Evolutionary conservation across 1,140 invertebrate genomes (phyloP).

Genomic region (Ceratosolen fusciceps): DNA sequence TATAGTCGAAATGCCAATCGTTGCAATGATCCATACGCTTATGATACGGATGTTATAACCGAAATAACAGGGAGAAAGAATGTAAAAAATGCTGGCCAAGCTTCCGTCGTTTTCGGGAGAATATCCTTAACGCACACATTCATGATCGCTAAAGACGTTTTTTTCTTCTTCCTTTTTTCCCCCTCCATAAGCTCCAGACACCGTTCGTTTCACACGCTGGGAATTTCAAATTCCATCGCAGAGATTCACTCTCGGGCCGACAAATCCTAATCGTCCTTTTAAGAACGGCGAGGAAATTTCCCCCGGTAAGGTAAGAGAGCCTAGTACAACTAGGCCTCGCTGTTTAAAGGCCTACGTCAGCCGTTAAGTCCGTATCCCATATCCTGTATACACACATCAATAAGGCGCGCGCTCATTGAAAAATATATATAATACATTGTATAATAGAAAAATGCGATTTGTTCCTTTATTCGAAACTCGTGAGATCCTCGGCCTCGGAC

Average conservation of each 20-base stretch:
- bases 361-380: neutral
- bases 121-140: neutral
- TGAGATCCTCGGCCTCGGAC: too few species aligned
- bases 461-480: too few species aligned
- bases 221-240: neutral
- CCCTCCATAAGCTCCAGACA: too few species aligned
- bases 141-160: neutral
- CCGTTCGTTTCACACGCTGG: neutral
- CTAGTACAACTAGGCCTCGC: neutral
- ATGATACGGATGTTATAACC: too few species aligned
- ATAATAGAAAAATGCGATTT: too few species aligned
- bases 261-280: conserved; percentile 12
- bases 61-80: neutral
- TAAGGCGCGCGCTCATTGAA: neutral
- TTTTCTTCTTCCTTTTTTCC: too few species aligned
- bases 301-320: neutral
- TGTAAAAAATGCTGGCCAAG: neutral
- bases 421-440: neutral
- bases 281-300: neutral
- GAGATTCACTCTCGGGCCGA: neutral
- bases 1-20: too few species aligned
- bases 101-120: neutral
- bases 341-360: neutral
- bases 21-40: too few species aligned
- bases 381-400: neutral